These are phyloP conservation scores for Glossophaga mutica DNA, from an alignment of 2,797 vertebrate genomes.

Conservation along the genomic window DNA sequence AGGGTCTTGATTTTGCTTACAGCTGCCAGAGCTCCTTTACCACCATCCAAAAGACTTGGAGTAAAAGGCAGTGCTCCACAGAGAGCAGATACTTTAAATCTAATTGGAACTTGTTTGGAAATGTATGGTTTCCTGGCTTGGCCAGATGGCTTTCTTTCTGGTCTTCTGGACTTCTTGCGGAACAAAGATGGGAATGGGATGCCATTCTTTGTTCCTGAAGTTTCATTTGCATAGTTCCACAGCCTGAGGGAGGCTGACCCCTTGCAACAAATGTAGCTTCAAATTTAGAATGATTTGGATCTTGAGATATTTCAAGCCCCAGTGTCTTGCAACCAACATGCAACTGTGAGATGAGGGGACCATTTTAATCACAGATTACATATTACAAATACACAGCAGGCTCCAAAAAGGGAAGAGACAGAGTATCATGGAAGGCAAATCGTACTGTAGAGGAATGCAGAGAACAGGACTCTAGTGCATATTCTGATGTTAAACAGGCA, in stretches of 20 bases:
- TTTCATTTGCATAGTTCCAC: conserved; percentile 32
- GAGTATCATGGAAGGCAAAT: neutral
- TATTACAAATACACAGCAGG: neutral
- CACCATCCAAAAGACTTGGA: conserved; percentile 14
- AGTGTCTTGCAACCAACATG: neutral
- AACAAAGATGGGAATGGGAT: neutral
- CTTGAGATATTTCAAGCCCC: conserved; percentile 40
- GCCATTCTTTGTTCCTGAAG: neutral
- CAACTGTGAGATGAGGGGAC: neutral
- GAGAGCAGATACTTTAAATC: conserved; percentile 26
- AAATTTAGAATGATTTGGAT: conserved; percentile 40
- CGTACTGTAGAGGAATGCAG: neutral
- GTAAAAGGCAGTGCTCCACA: neutral
- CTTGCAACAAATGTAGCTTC: conserved; percentile 21
- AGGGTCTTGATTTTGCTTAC: neutral
- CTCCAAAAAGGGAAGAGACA: neutral
- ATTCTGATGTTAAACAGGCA: neutral
- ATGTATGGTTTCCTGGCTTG: conserved; percentile 24
- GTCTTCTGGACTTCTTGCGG: conserved; percentile 10
- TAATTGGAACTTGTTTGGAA: conserved; percentile 56
- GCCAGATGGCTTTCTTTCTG: conserved; percentile 1
- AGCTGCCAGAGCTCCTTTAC: neutral
- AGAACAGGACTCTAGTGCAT: neutral
- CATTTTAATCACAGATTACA: conserved; percentile 36
- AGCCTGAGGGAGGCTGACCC: neutral